phyloP scores from a whole-genome alignment of 2,113 vertebrate genomes.

The Terrapene triunguis region DNA sequence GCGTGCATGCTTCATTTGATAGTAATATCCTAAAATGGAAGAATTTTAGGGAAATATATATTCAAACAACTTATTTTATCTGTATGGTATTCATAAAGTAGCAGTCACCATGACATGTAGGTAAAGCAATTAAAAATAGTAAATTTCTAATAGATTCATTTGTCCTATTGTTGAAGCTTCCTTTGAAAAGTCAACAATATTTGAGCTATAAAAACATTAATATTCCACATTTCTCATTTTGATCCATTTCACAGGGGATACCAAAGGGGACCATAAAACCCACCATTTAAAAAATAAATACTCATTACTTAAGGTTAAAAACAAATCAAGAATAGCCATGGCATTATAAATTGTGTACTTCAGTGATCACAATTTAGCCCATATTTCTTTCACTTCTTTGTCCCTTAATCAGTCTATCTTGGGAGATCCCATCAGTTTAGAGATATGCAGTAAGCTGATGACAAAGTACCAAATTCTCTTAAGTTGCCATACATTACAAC shows the following conservation, averaged over 20 bases:
- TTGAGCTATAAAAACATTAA: not conserved
- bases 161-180: not conserved
- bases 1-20: not conserved
- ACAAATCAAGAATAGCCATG: not conserved
- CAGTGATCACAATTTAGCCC: not conserved
- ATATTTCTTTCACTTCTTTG: not conserved
- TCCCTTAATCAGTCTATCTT: not conserved
- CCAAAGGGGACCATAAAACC: not conserved
- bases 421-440: not conserved
- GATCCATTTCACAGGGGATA: not conserved
- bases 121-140: not conserved
- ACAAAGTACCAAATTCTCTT: not conserved
- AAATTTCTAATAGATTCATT: not conserved
- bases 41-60: not conserved
- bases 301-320: not conserved
- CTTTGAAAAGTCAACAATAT: not conserved
- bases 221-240: not conserved
- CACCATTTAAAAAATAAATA: not conserved
- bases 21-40: not conserved
- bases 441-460: not conserved
- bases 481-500: not conserved
- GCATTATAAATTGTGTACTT: not conserved
- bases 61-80: fast-evolving
- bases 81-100: fast-evolving
- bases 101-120: fast-evolving